A percentile compares a stretch with the other conserved stretches of the same genome.
Evolutionary conservation across 2,888 invertebrate genomes (phyloP).

Genomic region (Mesorhabditis spiculigera): DNA sequence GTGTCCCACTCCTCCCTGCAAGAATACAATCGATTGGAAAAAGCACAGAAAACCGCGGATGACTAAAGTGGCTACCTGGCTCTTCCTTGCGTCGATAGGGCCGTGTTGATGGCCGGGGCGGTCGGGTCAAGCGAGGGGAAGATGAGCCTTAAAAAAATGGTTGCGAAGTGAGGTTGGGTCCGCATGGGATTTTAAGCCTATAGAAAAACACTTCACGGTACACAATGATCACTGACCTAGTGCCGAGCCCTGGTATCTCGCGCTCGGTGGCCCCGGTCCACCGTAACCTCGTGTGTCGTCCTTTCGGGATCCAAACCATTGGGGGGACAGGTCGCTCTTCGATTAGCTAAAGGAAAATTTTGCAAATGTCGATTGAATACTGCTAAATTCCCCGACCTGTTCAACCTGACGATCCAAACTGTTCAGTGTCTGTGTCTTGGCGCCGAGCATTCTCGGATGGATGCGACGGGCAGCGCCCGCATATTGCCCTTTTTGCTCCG

Average conservation of each 20-base stretch:
- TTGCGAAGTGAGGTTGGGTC: background rate
- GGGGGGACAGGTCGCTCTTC: conserved; percentile 49
- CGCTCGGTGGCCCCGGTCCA: conserved; percentile 52
- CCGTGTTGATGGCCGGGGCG: conserved; percentile 45
- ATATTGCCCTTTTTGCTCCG: conserved; percentile 33
- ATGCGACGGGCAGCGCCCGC: conserved; percentile 24
- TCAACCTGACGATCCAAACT: background rate
- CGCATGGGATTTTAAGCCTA: no score
- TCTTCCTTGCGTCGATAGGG: conserved; percentile 47
- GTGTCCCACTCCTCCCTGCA: conserved; percentile 49
- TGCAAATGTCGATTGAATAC: background rate
- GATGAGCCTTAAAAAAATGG: conserved; percentile 21
- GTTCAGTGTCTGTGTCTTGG: conserved; percentile 26
- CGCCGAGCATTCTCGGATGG: conserved; percentile 33
- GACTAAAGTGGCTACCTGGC: conserved; percentile 22
- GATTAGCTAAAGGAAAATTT: conserved; percentile 24
- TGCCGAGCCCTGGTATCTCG: conserved; percentile 42
- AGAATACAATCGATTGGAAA: background rate
- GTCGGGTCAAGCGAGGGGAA: conserved; percentile 51
- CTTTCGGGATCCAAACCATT: conserved; percentile 42
- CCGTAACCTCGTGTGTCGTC: conserved; percentile 43
- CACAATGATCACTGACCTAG: background rate
- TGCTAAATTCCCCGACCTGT: conserved; percentile 1
- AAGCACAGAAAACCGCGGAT: background rate
- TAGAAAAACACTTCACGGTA: background rate